A percentile compares a stretch with the other conserved stretches of the same genome.
Evolutionary conservation across 2,113 vertebrate genomes (phyloP).

Genomic region (Stigmatopora nigra): DNA sequence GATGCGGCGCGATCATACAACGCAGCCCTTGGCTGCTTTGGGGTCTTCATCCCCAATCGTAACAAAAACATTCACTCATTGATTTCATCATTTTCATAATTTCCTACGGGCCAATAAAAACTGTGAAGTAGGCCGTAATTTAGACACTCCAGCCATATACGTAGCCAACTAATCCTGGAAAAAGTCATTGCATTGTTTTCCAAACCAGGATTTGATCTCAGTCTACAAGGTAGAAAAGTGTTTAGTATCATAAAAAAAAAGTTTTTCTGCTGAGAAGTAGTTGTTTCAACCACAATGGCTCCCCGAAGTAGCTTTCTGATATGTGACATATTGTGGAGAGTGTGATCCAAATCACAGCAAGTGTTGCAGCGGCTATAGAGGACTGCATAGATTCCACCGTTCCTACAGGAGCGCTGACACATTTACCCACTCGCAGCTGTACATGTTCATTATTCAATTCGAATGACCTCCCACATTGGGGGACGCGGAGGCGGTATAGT

Average conservation of each 20-base stretch:
- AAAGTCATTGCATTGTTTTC: too few relatives aligned
- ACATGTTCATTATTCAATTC: conserved; percentile 17
- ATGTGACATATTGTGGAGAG: not conserved
- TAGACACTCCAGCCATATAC: too few relatives aligned
- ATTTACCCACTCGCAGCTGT: conserved; percentile 5
- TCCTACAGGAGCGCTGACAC: conserved; percentile 23
- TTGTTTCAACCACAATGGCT: not conserved
- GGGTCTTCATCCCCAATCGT: too few relatives aligned
- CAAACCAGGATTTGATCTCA: not conserved
- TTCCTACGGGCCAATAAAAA: too few relatives aligned
- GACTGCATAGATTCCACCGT: conserved; percentile 9
- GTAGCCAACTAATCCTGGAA: too few relatives aligned
- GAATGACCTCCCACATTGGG: conserved; percentile 40
- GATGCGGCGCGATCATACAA: too few relatives aligned
- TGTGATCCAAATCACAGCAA: not conserved
- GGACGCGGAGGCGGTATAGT: too few relatives aligned
- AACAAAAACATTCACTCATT: too few relatives aligned
- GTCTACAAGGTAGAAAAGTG: not conserved
- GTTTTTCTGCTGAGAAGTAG: not conserved
- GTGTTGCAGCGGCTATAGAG: not conserved
- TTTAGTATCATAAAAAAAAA: not conserved
- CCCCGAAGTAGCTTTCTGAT: not conserved
- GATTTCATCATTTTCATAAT: too few relatives aligned
- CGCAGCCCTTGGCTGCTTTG: too few relatives aligned
- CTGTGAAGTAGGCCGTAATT: too few relatives aligned